These are phyloP conservation scores for Tipula vernalis DNA, from an alignment of 2,888 invertebrate genomes.

Conservation along the genomic window DNA sequence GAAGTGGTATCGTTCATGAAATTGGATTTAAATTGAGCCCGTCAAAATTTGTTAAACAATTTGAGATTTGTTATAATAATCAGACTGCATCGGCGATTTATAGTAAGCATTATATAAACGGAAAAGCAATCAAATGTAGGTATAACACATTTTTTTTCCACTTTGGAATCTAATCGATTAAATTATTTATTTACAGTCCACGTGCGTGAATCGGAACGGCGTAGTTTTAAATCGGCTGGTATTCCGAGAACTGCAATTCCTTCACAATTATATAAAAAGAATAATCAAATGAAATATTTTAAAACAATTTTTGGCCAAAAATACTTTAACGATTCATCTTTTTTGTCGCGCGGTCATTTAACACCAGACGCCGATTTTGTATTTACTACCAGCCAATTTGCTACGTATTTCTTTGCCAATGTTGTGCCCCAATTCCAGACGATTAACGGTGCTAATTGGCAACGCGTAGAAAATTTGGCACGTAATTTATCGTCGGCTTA, in stretches of 20 bases:
- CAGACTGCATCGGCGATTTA: slow-evolving; percentile 26
- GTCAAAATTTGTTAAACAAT: slow-evolving; percentile 19
- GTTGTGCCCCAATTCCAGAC: slow-evolving; percentile 37
- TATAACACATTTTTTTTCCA: neutral
- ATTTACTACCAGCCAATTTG: slow-evolving; percentile 32
- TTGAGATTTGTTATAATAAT: slow-evolving; percentile 30
- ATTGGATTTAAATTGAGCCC: slow-evolving; percentile 13
- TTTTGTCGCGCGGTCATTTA: slow-evolving; percentile 32
- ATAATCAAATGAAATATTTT: slow-evolving; percentile 25
- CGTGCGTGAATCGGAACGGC: slow-evolving; percentile 19
- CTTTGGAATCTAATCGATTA: no score
- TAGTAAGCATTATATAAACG: slow-evolving; percentile 27
- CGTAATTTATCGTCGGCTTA: slow-evolving; percentile 21
- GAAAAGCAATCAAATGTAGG: slow-evolving; percentile 28
- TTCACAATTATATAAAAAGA: slow-evolving; percentile 24
- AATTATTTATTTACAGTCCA: slow-evolving; percentile 9
- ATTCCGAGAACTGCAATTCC: slow-evolving; percentile 20
- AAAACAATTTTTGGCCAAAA: slow-evolving; percentile 22
- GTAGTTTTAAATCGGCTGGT: slow-evolving; percentile 24
- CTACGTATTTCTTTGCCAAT: slow-evolving; percentile 39
- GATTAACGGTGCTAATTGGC: slow-evolving; percentile 39
- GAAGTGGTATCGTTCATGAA: neutral
- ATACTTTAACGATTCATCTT: slow-evolving; percentile 28
- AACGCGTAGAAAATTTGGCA: slow-evolving; percentile 28
- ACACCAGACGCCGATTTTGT: slow-evolving; percentile 39